Base-by-base conservation (phyloP, 1,140 invertebrate genomes). In the Drosophila suzukii region DNA sequence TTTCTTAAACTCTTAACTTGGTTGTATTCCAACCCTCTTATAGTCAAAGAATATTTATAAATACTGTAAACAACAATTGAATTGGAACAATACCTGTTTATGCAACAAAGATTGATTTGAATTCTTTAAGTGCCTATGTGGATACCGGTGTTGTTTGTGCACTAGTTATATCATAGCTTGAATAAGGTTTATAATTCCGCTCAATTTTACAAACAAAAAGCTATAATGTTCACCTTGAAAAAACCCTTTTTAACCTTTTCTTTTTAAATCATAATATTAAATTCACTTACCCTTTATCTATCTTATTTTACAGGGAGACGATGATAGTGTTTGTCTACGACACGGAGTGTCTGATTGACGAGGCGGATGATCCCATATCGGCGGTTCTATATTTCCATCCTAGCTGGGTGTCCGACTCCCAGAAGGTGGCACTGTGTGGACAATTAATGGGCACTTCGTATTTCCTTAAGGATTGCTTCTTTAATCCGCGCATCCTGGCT, bases 371-470 rank as follows among this genome's bases (percentile, higher is more conserved):
- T 93, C 96, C 96, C n/a, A 95, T 96, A 54, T 94, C 96, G 51
- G 96, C 97, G 15, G 95, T 98, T 54, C 93, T 97, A n/a, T 98
- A 97, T 88, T 98, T 97, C 92, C 96, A 97, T 93, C 97, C 97
- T 3, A 94, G 95, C 36, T 97, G 97, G 96, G 96, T 97, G 10
- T 96, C 96, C 1, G 96, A 96, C 65, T 95, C 95, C 5, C 96
- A 97, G 90, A 94, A 96, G 82, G 94, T 96, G 70, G 96, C 96
- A 15, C 91, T 97, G 0, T 97, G 96, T 90, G 96, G 96, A 54
- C 96, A 97, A 93, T 92, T 97, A 24, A 96, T 97, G 94, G 96
- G 97, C 27, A 94, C 96, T 15, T 94, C 95, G 71, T 95, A 96
- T 76, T 97, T 97, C 91, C 93, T 97, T 65, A 94, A 95, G 61